Evolutionary conservation across 2,113 vertebrate species (phyloP).

Genomic region (Sitta europaea): DNA sequence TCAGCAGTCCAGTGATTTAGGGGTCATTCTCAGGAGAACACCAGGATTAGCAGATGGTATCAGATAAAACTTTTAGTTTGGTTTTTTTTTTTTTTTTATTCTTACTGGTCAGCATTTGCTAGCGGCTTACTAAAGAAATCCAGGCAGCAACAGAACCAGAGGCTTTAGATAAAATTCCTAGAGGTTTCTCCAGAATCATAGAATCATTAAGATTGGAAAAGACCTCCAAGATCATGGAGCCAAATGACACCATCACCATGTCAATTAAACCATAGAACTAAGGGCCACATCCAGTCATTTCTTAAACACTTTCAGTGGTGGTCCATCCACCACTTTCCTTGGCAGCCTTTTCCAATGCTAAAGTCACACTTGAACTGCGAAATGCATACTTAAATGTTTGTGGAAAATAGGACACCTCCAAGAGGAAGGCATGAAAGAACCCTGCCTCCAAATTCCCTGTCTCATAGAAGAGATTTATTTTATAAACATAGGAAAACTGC

Average conservation of each 20-base stretch:
- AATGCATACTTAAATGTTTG: neutral
- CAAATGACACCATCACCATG: neutral
- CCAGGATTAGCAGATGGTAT: neutral
- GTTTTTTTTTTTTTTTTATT: neutral
- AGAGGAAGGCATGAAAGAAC: neutral
- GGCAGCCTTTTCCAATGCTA: neutral
- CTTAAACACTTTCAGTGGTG: neutral
- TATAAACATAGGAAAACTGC: neutral
- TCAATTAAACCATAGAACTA: neutral
- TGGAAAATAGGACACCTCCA: neutral
- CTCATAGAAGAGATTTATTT: neutral
- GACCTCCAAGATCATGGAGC: neutral
- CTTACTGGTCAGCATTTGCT: neutral
- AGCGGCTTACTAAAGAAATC: neutral
- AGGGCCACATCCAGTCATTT: neutral
- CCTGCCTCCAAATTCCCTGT: neutral
- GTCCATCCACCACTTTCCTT: neutral
- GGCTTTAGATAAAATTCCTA: neutral
- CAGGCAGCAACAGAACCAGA: neutral
- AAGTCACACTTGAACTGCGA: neutral
- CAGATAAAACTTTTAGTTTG: neutral
- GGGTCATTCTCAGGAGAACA: neutral
- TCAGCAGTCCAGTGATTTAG: conserved; percentile 7
- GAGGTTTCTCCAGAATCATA: neutral
- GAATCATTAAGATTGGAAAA: neutral